Percentiles rank a stretch among this genome's conserved stretches.
Evolutionary conservation across 2,113 vertebrate genomes (phyloP).

Genomic region (Xiphias gladius): DNA sequence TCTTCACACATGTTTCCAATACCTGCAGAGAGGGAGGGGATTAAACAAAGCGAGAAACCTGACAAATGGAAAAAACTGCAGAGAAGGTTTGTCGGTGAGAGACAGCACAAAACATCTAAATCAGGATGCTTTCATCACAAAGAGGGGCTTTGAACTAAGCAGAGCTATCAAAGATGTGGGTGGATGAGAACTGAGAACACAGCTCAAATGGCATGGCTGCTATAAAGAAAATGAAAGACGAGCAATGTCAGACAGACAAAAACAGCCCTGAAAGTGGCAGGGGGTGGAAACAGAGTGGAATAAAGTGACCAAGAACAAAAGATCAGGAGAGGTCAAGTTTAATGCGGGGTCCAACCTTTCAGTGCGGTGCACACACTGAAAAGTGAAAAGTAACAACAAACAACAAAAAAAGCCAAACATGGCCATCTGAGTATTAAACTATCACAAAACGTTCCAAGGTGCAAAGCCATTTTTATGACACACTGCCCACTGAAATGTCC

Average conservation of each 20-base stretch:
- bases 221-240: constrained; percentile 43
- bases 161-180: constrained; percentile 50
- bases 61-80: neutral
- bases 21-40: constrained; percentile 82
- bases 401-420: neutral
- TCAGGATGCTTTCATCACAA: constrained; percentile 23
- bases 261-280: neutral
- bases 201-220: constrained; percentile 29
- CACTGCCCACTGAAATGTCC: neutral
- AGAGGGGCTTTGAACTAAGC: constrained; percentile 41
- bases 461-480: neutral
- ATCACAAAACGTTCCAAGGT: neutral
- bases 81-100: neutral
- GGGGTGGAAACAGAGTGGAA: neutral
- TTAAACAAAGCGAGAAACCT: neutral
- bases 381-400: neutral
- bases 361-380: neutral
- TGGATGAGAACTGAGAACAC: constrained; percentile 28
- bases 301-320: constrained; percentile 1
- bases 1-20: constrained; percentile 98
- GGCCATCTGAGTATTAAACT: constrained; percentile 5
- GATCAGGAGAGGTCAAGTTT: neutral
- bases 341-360: neutral
- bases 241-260: constrained; percentile 7
- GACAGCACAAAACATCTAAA: constrained; percentile 18